Conservation (phyloP, 2,888 invertebrate species). For the Acrobasis consociella region DNA sequence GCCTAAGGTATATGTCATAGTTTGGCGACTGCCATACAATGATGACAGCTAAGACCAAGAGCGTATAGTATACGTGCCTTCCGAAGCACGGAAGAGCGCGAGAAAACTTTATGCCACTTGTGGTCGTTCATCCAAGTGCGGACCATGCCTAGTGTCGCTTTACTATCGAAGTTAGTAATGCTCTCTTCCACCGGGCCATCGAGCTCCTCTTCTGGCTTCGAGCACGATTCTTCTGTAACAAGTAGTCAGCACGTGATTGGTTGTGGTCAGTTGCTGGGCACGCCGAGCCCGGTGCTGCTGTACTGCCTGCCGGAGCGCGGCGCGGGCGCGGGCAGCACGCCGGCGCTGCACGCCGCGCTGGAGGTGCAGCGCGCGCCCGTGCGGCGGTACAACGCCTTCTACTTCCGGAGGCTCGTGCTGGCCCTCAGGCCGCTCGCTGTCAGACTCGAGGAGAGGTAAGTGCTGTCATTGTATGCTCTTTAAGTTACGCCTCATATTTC, state of each 20-base stretch:
- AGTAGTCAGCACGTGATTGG: neutral
- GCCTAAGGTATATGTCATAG: no score
- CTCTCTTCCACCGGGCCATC: no score
- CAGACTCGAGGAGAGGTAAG: slow-evolving; percentile 90
- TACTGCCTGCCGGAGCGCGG: slow-evolving; percentile 85
- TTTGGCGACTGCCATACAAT: no score
- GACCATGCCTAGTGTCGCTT: no score
- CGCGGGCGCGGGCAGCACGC: slow-evolving; percentile 58
- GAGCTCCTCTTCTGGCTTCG: no score
- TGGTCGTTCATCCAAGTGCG: no score
- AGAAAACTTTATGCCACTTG: no score
- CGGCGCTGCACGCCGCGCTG: slow-evolving; percentile 90
- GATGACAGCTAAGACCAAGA: no score
- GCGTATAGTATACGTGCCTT: no score
- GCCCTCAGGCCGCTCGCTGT: slow-evolving; percentile 92
- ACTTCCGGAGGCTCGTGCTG: slow-evolving; percentile 93
- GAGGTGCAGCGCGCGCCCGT: slow-evolving; percentile 88
- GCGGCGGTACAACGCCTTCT: slow-evolving; percentile 90
- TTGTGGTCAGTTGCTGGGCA: slow-evolving; percentile 87
- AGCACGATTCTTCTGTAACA: no score
- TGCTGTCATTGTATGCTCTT: neutral
- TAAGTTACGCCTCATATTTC: neutral
- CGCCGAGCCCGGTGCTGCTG: slow-evolving; percentile 92
- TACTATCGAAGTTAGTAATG: no score
- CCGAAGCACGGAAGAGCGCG: no score